A percentile compares a stretch with the other conserved stretches of the same genome.
Conservation (phyloP, 2,888 invertebrate genomes). For the Stenurella melanura region DNA sequence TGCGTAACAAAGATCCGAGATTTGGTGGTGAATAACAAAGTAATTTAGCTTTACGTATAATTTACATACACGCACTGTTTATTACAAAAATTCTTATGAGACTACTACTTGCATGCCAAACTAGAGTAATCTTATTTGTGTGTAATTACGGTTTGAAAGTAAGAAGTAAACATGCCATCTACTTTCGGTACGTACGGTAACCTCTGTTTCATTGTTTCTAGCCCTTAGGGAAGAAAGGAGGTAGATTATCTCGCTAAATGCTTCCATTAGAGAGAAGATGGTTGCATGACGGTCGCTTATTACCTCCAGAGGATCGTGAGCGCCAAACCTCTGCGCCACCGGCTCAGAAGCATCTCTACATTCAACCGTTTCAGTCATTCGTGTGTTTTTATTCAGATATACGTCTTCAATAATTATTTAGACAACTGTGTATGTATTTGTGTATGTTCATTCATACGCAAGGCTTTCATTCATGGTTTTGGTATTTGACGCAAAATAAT, state of each 20-base stretch:
- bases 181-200: conserved; percentile 22
- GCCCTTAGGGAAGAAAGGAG: conserved; percentile 31
- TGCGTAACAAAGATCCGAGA: background rate
- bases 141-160: conserved; percentile 19
- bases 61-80: conserved; percentile 11
- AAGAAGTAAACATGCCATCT: conserved; percentile 12
- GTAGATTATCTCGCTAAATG: conserved; percentile 30
- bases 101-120: conserved; percentile 22
- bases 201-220: conserved; percentile 34
- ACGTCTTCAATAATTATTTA: conserved; percentile 17
- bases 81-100: conserved; percentile 4
- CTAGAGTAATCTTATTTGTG: conserved; percentile 23
- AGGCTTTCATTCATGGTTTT: conserved; percentile 16
- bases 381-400: background rate
- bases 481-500: background rate
- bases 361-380: conserved; percentile 17
- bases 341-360: conserved; percentile 27
- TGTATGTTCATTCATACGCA: conserved; percentile 22
- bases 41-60: background rate
- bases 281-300: conserved; percentile 34
- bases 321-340: conserved; percentile 26
- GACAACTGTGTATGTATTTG: conserved; percentile 6
- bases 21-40: background rate
- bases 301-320: conserved; percentile 32
- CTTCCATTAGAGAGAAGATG: conserved; percentile 29